Evolutionary conservation across 2,888 invertebrate genomes (phyloP).

Genomic region (Microctonus hyperodae): DNA sequence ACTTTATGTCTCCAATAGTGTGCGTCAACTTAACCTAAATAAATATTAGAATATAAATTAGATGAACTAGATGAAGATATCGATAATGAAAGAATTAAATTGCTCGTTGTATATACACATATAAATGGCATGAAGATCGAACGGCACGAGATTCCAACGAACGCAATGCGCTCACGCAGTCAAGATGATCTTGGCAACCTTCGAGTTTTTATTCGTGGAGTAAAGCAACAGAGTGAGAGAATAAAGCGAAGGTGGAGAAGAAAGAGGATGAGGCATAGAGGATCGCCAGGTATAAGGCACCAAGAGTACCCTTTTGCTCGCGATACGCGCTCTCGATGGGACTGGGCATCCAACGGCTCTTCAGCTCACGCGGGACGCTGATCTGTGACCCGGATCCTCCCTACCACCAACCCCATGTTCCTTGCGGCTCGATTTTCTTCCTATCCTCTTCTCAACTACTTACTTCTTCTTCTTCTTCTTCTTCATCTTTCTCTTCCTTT

Average conservation of each 20-base stretch:
- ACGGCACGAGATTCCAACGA: neutral
- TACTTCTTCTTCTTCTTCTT: neutral
- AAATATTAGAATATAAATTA: neutral
- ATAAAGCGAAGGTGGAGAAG: constrained; percentile 22
- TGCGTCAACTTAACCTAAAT: neutral
- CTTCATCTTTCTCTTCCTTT: neutral
- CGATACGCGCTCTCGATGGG: constrained; percentile 61
- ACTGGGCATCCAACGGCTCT: constrained; percentile 50
- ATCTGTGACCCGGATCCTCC: constrained; percentile 64
- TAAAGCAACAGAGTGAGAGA: constrained; percentile 2
- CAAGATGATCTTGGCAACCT: constrained; percentile 26
- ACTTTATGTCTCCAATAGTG: neutral
- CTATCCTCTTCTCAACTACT: neutral
- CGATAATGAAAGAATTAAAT: neutral
- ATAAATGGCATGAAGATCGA: neutral
- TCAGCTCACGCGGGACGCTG: constrained; percentile 58
- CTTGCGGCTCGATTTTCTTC: constrained; percentile 38
- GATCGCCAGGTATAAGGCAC: constrained; percentile 42
- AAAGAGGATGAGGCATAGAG: constrained; percentile 29
- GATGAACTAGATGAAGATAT: neutral
- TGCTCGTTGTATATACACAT: neutral
- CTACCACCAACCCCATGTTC: constrained; percentile 53
- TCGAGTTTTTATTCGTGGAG: too few species aligned
- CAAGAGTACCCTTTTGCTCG: constrained; percentile 56
- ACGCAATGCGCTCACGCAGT: constrained; percentile 30